Percentiles rank a stretch among this genome's conserved stretches.
Conservation (phyloP, 2,113 vertebrate genomes). For the Peromyscus maniculatus region DNA sequence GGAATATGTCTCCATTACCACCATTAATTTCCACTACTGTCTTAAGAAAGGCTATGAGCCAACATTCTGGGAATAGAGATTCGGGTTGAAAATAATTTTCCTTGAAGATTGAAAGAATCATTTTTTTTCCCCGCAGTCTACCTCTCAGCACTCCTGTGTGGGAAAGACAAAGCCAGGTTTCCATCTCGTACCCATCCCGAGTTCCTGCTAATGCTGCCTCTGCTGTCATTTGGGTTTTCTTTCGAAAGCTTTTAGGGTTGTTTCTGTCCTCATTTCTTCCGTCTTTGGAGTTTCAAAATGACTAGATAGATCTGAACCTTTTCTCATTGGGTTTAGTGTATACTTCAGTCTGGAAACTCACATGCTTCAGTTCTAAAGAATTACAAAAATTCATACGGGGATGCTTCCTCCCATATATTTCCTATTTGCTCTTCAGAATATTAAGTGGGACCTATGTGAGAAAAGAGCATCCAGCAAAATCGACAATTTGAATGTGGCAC, state of each 20-base stretch:
- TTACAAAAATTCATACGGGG: background rate
- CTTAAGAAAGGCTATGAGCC: background rate
- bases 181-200: background rate
- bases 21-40: background rate
- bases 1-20: background rate
- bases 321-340: background rate
- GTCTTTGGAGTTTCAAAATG: background rate
- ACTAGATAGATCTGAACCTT: background rate
- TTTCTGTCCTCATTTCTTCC: background rate
- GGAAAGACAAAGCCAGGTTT: slow-evolving; percentile 1
- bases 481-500: too few species aligned
- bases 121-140: background rate
- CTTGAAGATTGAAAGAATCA: background rate
- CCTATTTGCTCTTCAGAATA: background rate
- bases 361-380: background rate
- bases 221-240: background rate
- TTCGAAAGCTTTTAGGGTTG: background rate
- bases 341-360: background rate
- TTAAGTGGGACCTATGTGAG: background rate
- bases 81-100: background rate
- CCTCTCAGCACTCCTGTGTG: background rate
- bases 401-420: background rate
- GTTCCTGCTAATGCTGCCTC: background rate
- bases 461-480: background rate
- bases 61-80: background rate